phyloP scores from a whole-genome alignment of 2,113 vertebrate species.

The Cephalopterus ornatus region DNA sequence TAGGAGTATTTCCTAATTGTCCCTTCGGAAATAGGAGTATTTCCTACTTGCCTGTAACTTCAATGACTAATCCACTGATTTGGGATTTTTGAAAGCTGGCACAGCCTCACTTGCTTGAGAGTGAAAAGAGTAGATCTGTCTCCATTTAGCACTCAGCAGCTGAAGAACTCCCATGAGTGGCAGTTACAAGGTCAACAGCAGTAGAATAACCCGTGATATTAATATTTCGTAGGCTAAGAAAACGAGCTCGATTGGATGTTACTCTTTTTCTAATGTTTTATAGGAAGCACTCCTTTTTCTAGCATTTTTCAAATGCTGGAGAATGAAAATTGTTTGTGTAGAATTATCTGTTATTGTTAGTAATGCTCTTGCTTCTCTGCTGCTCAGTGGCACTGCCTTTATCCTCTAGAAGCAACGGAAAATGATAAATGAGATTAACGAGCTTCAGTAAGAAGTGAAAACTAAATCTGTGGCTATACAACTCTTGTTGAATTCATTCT shows the following conservation, averaged over 20 bases:
- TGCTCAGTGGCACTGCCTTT: neutral
- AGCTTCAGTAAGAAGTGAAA: neutral
- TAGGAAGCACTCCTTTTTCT: neutral
- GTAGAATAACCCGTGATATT: neutral
- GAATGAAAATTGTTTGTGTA: neutral
- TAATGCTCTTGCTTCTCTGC: neutral
- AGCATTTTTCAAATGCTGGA: neutral
- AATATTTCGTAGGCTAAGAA: neutral
- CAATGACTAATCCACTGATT: neutral
- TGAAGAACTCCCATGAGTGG: neutral
- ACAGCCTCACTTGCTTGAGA: neutral
- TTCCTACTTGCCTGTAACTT: neutral
- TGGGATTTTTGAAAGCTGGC: neutral
- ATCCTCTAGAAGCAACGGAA: neutral
- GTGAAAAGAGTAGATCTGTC: neutral
- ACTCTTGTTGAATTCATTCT: neutral
- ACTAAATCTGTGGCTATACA: neutral
- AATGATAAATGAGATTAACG: constrained; percentile 31
- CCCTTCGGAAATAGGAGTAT: neutral
- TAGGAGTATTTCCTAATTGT: neutral
- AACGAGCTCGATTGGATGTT: neutral
- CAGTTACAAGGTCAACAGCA: neutral
- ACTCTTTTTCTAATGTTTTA: neutral
- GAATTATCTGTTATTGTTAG: neutral
- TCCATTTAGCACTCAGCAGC: neutral